Base-by-base conservation (phyloP, 2,113 vertebrate genomes). In the Acanthisitta chloris region DNA sequence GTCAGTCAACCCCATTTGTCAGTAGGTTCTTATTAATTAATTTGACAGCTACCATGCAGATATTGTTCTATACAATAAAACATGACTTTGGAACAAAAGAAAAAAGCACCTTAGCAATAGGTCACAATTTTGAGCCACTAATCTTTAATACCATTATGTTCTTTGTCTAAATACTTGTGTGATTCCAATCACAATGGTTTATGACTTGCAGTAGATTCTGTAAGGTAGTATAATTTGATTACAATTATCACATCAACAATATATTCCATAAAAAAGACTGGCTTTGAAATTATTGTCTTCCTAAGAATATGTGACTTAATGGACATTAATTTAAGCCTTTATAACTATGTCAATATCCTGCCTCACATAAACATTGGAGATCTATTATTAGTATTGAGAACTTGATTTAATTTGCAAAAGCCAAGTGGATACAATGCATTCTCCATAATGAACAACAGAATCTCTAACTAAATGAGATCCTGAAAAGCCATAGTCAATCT, bases 331-430 rank as follows among this genome's bases (percentile, higher is more conserved):
- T 81, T 58, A 73, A 90, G 57, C 62, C 9, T 77, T 69, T 84
- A 40, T 52, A 95, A 55, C 46, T 78, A 21, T 20, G 42, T 85
- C 58, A 83, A 88, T 87, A 91, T 51, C 55, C 21, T 51, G n/a
- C 45, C 45, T 61, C 43, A 45, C 26, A 94, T 25, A 82, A 90
- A 87, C 55, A 62, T 84, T 67, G 43, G 15, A 40, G 69, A 92
- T 92, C 78, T 81, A 76, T 58, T 88, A 49, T 92, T 88, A 94
- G 90, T 90, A 69, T 65, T 81, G 59, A 92, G 72, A 88, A 86
- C 42, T 45, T 83, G 36, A 88, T 80, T 84, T 81, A 77, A 92
- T 74, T 90, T 83, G 40, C 79, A 71, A 82, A 52, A 64, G 43
- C 62, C 65, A 93, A 83, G 42, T 64, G 1, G 0, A 71, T 78